Conservation (phyloP, 2,113 vertebrate genomes). For the Ornithorhynchus anatinus region DNA sequence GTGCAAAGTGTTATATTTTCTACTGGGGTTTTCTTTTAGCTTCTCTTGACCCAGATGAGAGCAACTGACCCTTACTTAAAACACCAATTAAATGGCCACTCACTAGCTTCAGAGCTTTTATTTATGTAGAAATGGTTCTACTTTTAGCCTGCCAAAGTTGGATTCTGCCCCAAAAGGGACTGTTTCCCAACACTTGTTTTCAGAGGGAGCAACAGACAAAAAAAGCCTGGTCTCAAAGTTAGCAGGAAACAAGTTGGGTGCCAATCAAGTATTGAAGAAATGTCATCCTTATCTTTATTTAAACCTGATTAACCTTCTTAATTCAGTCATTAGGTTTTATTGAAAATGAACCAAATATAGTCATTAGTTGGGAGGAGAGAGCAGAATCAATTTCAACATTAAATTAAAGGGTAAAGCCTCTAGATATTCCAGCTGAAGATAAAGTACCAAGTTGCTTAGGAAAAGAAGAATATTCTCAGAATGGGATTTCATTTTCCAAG, state of each 20-base stretch:
- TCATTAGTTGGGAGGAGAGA: slow-evolving; percentile 39
- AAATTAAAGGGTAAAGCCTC: slow-evolving; percentile 41
- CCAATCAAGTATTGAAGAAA: slow-evolving; percentile 42
- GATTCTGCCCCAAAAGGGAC: slow-evolving; percentile 15
- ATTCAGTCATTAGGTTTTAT: slow-evolving; percentile 59
- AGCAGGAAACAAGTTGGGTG: slow-evolving; percentile 42
- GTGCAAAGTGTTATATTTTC: neutral
- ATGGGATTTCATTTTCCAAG: slow-evolving; percentile 36
- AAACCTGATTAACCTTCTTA: slow-evolving; percentile 54
- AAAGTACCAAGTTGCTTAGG: slow-evolving; percentile 38
- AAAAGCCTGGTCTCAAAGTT: slow-evolving; percentile 39
- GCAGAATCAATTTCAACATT: slow-evolving; percentile 50
- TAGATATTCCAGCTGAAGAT: slow-evolving; percentile 38
- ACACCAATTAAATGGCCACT: slow-evolving; percentile 54
- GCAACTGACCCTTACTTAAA: slow-evolving; percentile 28
- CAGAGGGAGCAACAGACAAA: slow-evolving; percentile 37
- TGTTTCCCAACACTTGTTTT: slow-evolving; percentile 29
- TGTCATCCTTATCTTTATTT: slow-evolving; percentile 59
- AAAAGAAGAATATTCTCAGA: slow-evolving; percentile 1
- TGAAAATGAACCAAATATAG: slow-evolving; percentile 51
- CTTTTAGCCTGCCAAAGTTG: slow-evolving; percentile 26
- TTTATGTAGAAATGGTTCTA: slow-evolving; percentile 32
- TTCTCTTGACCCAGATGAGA: slow-evolving; percentile 35
- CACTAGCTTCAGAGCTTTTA: slow-evolving; percentile 21
- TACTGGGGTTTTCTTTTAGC: slow-evolving; percentile 2